phyloP scores from a whole-genome alignment of 2,797 vertebrate genomes.

The Rhabdomys pumilio region DNA sequence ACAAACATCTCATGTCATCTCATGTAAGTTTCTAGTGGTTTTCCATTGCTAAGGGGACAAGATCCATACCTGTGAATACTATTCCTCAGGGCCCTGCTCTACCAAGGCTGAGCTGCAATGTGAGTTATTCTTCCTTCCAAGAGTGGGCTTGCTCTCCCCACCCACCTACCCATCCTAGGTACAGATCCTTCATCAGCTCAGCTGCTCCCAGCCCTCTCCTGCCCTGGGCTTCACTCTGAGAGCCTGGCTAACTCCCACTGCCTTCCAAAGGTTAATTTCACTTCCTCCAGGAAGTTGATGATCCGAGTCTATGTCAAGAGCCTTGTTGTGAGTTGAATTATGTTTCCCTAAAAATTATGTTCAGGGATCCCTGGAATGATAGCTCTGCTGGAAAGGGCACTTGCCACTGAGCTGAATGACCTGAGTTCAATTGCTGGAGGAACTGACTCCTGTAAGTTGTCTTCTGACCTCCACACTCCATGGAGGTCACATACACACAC shows the following conservation, averaged over 20 bases:
- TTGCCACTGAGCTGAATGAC: background rate
- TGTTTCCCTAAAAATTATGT: background rate
- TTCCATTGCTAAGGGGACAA: background rate
- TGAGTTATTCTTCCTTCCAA: background rate
- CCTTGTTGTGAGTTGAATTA: constrained; percentile 28
- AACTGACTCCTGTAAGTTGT: background rate
- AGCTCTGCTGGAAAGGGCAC: background rate
- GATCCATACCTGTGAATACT: background rate
- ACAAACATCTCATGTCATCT: background rate
- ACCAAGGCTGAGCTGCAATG: background rate
- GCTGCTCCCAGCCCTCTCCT: background rate
- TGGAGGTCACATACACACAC: background rate
- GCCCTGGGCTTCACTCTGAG: background rate
- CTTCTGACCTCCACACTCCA: background rate
- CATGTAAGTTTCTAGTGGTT: background rate
- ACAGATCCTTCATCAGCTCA: background rate
- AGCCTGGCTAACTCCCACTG: background rate
- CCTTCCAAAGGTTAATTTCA: constrained; percentile 49
- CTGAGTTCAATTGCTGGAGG: background rate
- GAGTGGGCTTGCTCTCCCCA: background rate
- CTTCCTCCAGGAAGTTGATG: constrained; percentile 29
- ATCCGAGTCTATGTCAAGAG: background rate
- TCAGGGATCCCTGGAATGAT: background rate
- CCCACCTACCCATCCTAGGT: background rate
- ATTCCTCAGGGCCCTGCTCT: background rate